Evolutionary conservation across 2,113 vertebrate genomes (phyloP), one percentile per base, ranked within the genome.

Genomic region (human): DNA sequence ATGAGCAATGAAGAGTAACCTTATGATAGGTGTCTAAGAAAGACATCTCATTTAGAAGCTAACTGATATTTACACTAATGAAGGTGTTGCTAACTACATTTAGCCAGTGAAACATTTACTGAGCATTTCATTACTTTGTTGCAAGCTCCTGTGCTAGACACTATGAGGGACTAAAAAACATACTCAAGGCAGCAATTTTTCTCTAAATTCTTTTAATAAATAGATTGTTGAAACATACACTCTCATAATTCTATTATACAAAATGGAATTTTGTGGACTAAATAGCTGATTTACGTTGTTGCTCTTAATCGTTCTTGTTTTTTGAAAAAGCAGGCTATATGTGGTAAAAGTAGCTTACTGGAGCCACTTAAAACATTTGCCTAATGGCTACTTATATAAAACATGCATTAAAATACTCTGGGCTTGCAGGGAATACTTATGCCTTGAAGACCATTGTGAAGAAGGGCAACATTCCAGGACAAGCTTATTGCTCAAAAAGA

Each of bases 371-470:
- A 93, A 98, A 97, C 96, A 96, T 97, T 92, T 84, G 97, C 97
- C 96, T 59, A 96, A 98, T 98, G 99, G 98, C 98, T 96, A 98
- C 98, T 98, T 97, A 97, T 94, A 97, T 96, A 97, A 98, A 98
- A 97, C 98, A 98, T 98, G 98, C 97, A 96, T 96, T 96, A 96
- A 98, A 98, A 98, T 98, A 98, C 98, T 99, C 98, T 61, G 96
- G 82, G 95, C 98, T 98, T 83, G 13, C 57, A 98, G 98, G 98
- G 98, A 98, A 98, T 92, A 88, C 97, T 93, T 97, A 97, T 96
- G 97, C 98, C 98, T 98, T 96, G 95, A 98, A 99, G 98, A 98
- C 98, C 98, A 97, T 98, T 87, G 92, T 98, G 98, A 98, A 97
- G 94, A 98, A 98, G 98, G 97, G 93, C 93, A 78, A 90, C 98